phyloP scores from a whole-genome alignment of 2,888 invertebrate genomes.

The Coelogynopora nodosa region DNA sequence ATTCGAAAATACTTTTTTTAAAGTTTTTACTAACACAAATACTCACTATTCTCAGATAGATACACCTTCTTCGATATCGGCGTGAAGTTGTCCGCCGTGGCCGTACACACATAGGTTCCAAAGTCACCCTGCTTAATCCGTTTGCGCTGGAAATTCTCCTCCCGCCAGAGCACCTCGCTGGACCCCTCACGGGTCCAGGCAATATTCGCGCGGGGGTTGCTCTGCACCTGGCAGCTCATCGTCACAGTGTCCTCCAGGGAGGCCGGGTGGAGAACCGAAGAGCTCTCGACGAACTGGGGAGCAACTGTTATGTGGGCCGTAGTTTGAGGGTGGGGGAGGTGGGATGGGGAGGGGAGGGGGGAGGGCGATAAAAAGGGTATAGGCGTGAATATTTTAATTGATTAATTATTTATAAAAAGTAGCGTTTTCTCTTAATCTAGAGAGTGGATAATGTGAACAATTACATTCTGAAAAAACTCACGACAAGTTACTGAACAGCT shows the following conservation, averaged over 20 bases:
- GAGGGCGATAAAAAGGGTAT: too few species aligned
- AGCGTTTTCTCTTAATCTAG: too few species aligned
- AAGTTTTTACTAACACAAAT: too few species aligned
- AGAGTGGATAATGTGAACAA: too few species aligned
- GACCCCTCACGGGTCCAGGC: constrained; percentile 33
- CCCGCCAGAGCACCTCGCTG: constrained; percentile 25
- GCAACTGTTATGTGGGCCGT: constrained; percentile 21
- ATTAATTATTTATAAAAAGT: too few species aligned
- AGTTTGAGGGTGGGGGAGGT: too few species aligned
- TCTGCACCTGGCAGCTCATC: constrained; percentile 1
- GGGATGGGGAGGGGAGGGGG: too few species aligned
- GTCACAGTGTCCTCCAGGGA: constrained; percentile 39
- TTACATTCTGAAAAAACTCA: too few species aligned
- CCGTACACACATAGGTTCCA: constrained; percentile 41
- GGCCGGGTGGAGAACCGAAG: constrained; percentile 35
- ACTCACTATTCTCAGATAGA: constrained; percentile 37
- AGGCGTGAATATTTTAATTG: too few species aligned
- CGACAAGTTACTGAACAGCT: too few species aligned
- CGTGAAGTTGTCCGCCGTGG: constrained; percentile 39
- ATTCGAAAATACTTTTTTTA: too few species aligned
- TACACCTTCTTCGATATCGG: constrained; percentile 43
- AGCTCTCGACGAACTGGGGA: constrained; percentile 29
- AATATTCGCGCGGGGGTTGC: constrained; percentile 39
- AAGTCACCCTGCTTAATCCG: constrained; percentile 32
- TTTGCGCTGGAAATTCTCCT: neutral